A percentile compares a stretch with the other conserved stretches of the same genome.
phyloP scores from a whole-genome alignment of 2,888 invertebrate genomes.

The Nasonia oneida region DNA sequence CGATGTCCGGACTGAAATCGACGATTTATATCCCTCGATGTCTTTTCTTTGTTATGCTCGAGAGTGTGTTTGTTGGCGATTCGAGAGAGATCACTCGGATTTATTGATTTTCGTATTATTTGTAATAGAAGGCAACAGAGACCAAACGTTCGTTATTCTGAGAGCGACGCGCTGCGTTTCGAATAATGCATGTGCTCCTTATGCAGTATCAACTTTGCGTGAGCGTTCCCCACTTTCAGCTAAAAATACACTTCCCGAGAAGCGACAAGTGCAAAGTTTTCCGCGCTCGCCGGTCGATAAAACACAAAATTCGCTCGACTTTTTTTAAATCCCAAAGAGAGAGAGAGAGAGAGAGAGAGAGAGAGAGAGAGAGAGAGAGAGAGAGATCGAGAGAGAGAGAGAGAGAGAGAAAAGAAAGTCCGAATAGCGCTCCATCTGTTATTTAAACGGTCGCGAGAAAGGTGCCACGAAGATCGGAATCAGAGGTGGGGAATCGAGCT shows the following conservation, averaged over 20 bases:
- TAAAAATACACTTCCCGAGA: background rate
- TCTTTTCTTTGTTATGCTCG: too few species aligned
- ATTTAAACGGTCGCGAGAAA: conserved; percentile 18
- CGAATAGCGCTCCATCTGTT: conserved; percentile 8
- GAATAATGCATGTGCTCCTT: background rate
- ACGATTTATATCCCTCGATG: background rate
- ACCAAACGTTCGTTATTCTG: too few species aligned
- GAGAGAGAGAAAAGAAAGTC: background rate
- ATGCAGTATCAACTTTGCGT: background rate
- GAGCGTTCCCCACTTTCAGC: background rate
- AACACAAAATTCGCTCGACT: background rate
- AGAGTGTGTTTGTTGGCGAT: too few species aligned
- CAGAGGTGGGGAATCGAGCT: background rate
- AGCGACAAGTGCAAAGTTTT: background rate
- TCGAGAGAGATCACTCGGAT: too few species aligned
- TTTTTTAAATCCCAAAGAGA: background rate
- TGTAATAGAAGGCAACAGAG: too few species aligned
- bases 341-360: too few species aligned
- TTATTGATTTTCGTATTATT: too few species aligned
- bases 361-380: background rate
- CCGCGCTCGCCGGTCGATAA: background rate
- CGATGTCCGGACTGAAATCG: background rate
- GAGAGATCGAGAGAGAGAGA: background rate
- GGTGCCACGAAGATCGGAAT: background rate
- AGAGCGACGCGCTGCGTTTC: background rate